These are phyloP conservation scores for Pegoplata infirma DNA, from an alignment of 2,888 invertebrate genomes.

Conservation along the genomic window DNA sequence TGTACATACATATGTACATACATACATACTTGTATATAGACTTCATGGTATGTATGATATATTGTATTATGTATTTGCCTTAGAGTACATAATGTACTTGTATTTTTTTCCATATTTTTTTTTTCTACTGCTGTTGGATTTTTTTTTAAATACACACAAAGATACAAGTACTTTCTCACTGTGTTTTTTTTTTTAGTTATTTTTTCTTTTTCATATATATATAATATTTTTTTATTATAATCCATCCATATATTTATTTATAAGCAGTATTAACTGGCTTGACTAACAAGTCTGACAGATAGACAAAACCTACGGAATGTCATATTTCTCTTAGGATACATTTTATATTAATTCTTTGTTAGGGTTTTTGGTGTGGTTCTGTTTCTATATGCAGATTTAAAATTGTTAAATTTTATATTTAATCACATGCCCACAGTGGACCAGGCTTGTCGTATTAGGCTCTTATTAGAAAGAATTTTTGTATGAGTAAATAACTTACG, in stretches of 20 bases:
- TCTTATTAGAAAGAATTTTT: no score
- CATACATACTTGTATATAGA: constrained; percentile 6
- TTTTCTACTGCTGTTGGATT: not conserved
- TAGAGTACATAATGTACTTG: constrained; percentile 26
- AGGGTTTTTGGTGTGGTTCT: no score
- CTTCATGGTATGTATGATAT: constrained; percentile 3
- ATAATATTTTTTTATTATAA: not conserved
- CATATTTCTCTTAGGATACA: no score
- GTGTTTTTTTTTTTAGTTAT: not conserved
- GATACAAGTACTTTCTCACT: constrained; percentile 29
- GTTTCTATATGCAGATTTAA: no score
- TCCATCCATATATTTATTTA: constrained; percentile 6
- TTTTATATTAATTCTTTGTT: no score
- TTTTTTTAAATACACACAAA: not conserved
- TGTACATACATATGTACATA: constrained; percentile 13
- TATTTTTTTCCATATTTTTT: constrained; percentile 26
- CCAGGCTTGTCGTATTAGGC: no score
- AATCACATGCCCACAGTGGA: no score
- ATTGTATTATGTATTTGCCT: constrained; percentile 22
- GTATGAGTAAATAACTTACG: no score
- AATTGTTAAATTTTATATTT: no score
- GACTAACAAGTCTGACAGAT: constrained; percentile 1
- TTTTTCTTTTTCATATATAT: not conserved
- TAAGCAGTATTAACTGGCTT: constrained; percentile 15
- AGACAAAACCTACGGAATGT: not conserved